Conservation (phyloP, 2,113 vertebrate genomes). For the Campylomormyrus tamandua region DNA sequence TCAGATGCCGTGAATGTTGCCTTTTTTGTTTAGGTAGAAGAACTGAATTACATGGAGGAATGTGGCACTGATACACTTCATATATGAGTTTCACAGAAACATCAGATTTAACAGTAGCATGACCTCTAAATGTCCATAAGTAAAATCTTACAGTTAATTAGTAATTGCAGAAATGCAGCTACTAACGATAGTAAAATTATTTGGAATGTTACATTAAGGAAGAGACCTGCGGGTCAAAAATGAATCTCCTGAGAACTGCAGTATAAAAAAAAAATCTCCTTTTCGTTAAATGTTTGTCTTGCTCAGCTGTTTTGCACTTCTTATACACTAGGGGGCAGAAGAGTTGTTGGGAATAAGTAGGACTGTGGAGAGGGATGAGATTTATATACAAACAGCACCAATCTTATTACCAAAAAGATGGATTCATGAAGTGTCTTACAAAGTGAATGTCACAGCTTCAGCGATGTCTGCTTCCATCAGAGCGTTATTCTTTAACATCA, state of each 20-base stretch:
- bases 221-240: background rate
- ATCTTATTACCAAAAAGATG: background rate
- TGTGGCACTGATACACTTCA: background rate
- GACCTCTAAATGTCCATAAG: background rate
- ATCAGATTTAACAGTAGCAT: background rate
- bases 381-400: background rate
- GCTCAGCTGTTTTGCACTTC: background rate
- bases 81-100: background rate
- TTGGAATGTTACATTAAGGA: background rate
- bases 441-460: background rate
- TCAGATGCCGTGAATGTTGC: background rate
- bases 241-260: background rate
- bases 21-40: background rate
- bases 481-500: background rate
- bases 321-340: slow-evolving; percentile 21
- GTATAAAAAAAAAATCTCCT: background rate
- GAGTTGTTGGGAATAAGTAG: background rate
- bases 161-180: background rate
- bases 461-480: background rate
- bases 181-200: background rate
- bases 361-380: background rate
- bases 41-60: background rate
- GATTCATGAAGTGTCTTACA: background rate
- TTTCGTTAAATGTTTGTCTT: background rate
- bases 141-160: background rate